Base-by-base conservation (phyloP, 2,797 vertebrate genomes). In the Dendrocincla tyrannina region DNA sequence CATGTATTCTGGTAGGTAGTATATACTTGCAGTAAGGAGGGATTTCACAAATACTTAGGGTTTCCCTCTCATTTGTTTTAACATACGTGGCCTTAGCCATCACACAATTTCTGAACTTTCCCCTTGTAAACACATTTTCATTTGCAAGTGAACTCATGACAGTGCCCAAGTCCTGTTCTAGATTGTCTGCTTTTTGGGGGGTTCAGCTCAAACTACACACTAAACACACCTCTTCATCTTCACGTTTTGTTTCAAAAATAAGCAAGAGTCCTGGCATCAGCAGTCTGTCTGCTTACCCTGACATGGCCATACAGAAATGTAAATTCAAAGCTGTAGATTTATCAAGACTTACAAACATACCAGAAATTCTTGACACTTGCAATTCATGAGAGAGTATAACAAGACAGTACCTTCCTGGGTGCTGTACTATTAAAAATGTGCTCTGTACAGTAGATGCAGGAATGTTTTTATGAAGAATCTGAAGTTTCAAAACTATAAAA, bases 401-500 rank as follows among this genome's bases (percentile, higher is more conserved):
- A 67, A 83, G 47, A 83, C 56, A 93, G 73, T 55, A 75, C 46
- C 52, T 77, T 85, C 75, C 60, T 13, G 3, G 56, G 47, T 91
- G 89, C 53, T 69, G 41, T 80, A 66, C 53, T 96, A 44, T 74
- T 91, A 91, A 75, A 80, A 91, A 90, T 23, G 22, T 92, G 88
- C 78, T 95, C 62, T 94, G 52, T 92, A 70, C 88, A 93, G 82
- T 37, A 89, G 62, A 79, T 64, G 83, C 20, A 53, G 96, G 53
- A 93, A 72, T 94, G 94, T 95, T 92, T 96, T 79, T 52, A 94
- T 69, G 67, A 97, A 77, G 35, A 95, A 69, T 74, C 76, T 78
- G 59, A 85, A 63, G 50, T 91, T 91, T 64, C 86, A 76, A 80
- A 87, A 66, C 88, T 89, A 83, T 37, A 82, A 93, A 92, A 96